phyloP scores from a whole-genome alignment of 2,113 vertebrate genomes.

The Muntiacus reevesi region DNA sequence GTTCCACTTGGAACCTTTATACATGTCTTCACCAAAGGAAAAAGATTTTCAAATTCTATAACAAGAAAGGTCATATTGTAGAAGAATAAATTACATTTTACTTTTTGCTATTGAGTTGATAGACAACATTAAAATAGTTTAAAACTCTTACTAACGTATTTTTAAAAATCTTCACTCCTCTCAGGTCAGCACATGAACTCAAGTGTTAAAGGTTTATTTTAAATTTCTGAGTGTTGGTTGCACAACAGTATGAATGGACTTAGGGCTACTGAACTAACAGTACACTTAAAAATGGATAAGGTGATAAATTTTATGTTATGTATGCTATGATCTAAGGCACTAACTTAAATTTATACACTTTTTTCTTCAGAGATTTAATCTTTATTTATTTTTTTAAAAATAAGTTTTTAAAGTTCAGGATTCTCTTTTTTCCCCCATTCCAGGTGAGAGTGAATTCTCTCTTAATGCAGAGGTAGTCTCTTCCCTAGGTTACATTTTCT shows the following conservation, averaged over 20 bases:
- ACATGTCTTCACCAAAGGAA: slow-evolving; percentile 26
- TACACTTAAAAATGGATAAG: neutral
- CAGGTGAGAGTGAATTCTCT: neutral
- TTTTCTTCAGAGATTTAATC: neutral
- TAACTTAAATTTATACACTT: neutral
- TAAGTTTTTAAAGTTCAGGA: neutral
- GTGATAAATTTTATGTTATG: neutral
- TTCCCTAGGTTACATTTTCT: neutral
- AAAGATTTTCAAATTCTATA: slow-evolving; percentile 35
- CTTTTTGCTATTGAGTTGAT: slow-evolving; percentile 1
- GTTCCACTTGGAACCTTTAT: slow-evolving; percentile 10
- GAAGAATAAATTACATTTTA: slow-evolving; percentile 2
- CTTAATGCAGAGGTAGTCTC: neutral
- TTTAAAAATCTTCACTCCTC: neutral
- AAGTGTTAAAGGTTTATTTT: slow-evolving; percentile 13
- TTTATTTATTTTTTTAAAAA: neutral
- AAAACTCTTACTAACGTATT: neutral
- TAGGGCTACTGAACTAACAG: neutral
- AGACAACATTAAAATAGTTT: neutral
- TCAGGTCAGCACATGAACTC: neutral
- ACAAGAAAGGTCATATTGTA: neutral
- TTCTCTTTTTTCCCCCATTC: neutral
- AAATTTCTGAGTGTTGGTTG: neutral
- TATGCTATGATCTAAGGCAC: neutral
- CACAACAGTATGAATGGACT: neutral